Evolutionary conservation across 2,888 invertebrate genomes (phyloP).

Genomic region (Willowsia nigromaculata): DNA sequence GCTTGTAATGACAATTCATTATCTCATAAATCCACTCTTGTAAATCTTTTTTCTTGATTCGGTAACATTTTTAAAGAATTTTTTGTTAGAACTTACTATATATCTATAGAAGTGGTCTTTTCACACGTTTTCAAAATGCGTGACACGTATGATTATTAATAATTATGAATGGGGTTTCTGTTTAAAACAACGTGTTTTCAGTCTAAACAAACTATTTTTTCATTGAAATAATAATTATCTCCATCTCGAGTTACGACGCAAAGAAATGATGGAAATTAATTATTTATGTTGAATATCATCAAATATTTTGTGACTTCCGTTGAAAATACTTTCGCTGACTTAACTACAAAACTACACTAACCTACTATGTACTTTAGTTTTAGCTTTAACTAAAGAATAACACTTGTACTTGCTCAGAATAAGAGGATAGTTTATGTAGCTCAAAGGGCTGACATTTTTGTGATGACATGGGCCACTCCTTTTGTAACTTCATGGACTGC

Average conservation of each 20-base stretch:
- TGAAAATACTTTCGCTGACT: too few relatives aligned
- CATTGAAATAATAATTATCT: background rate
- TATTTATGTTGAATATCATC: too few relatives aligned
- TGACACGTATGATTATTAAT: background rate
- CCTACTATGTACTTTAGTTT: too few relatives aligned
- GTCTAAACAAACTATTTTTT: background rate
- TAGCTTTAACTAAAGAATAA: background rate
- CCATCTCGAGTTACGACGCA: background rate
- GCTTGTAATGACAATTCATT: background rate
- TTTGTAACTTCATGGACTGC: conserved; percentile 60
- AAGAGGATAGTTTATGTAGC: background rate
- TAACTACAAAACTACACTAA: too few relatives aligned
- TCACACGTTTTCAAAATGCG: background rate
- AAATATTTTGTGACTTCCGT: too few relatives aligned
- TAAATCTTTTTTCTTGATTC: background rate
- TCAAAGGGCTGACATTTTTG: conserved; percentile 53
- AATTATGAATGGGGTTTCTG: background rate
- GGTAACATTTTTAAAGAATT: background rate
- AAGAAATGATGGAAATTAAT: background rate
- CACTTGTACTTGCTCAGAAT: conserved; percentile 61
- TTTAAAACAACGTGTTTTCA: background rate
- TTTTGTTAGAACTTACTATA: background rate
- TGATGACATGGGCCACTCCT: conserved; percentile 57
- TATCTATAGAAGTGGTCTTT: background rate
- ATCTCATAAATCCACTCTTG: background rate